A percentile compares a stretch with the other conserved stretches of the same genome.
Conservation (phyloP, 92 coral and sea anemone genomes). For the Diadumene lineata region DNA sequence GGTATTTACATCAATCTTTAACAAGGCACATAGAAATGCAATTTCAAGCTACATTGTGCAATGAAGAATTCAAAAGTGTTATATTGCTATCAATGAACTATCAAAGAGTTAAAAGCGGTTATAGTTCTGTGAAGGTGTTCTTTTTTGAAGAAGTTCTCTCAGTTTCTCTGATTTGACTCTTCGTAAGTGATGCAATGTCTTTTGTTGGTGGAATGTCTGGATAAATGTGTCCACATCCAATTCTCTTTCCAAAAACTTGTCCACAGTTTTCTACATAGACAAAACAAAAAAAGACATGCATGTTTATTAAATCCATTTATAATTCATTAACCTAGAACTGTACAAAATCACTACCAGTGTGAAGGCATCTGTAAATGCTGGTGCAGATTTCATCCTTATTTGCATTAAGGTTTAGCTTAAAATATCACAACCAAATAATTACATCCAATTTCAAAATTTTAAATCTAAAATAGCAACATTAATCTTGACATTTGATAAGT, state of each 20-base stretch:
- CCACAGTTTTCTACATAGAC: conserved; percentile 82
- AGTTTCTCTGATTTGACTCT: conserved; percentile 88
- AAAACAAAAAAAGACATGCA: not conserved
- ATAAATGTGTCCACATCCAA: conserved; percentile 84
- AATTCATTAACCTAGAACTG: not conserved
- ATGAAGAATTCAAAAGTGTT: no score
- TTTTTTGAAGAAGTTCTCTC: conserved; percentile 69
- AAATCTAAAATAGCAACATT: no score
- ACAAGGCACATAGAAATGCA: no score
- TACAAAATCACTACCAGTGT: no score
- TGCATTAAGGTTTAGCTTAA: no score
- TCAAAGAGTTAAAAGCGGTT: conserved; percentile 51
- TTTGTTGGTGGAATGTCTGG: conserved; percentile 72
- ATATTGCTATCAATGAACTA: not conserved
- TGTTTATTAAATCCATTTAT: not conserved
- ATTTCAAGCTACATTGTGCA: no score
- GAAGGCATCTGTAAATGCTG: no score
- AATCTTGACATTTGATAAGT: no score
- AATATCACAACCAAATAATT: no score
- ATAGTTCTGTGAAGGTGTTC: conserved; percentile 60
- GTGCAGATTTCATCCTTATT: no score
- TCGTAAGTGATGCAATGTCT: conserved; percentile 78
- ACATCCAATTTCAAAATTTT: no score
- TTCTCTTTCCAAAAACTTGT: conserved; percentile 81
- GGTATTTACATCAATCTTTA: no score